Base-by-base conservation (phyloP, 2,797 vertebrate species). In the Oryzias sinensis region DNA sequence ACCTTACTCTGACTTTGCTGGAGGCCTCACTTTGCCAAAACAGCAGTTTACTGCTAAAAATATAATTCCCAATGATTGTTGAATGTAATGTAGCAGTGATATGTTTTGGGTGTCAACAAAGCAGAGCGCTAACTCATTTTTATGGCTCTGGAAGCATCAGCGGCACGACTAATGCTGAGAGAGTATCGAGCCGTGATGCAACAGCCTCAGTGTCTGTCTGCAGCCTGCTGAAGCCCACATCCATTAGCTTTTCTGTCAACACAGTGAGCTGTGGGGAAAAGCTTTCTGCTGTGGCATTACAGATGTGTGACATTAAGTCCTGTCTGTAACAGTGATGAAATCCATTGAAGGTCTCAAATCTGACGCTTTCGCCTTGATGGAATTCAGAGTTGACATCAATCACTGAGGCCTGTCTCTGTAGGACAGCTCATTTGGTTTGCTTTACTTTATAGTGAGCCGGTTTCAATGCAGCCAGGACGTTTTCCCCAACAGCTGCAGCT, bases 41-140 rank as follows among this genome's bases (percentile, higher is more conserved):
- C 43, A 81, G 71, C 70, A 70, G 74, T 62, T 55, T 45, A 16
- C 60, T 54, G 70, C 62, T 68, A 47, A 43, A 79, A 83, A 79
- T 78, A 78, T 68, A 71, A 84, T 80, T 77, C 68, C 44, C 63
- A 76, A 77, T 70, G 62, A 76, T 80, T 82, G 83, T 74, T 79
- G 53, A 55, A 71, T 80, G 79, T 69, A 69, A 56, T 33, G 18
- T 48, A 43, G 59, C 68, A 68, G 67, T 66, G 40, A 71, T 65
- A 78, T 68, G 62, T 77, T 66, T 55, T 48, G 61, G 54, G 50
- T 79, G 68, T 83, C 82, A 81, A 77, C 83, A 83, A 72, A 76
- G 62, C 69, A 53, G 66, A 72, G 73, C 59, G 53, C 44, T 66
- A 62, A 67, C 51, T 74, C 67, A 50, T 65, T 70, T 80, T 74